phyloP scores from a whole-genome alignment of 1,140 invertebrate species.

The Pogonus chalceus region DNA sequence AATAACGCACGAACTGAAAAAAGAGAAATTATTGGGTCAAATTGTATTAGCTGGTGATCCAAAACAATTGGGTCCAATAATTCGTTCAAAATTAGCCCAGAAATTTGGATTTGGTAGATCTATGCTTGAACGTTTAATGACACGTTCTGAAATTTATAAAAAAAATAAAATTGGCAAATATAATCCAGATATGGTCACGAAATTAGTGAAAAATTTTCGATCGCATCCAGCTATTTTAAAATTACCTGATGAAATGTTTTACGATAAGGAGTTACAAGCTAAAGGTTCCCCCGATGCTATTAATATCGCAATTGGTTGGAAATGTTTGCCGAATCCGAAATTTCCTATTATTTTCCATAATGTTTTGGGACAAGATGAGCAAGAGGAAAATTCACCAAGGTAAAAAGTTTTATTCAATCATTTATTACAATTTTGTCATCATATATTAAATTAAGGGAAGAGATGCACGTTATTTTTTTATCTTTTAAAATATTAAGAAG shows the following conservation, averaged over 20 bases:
- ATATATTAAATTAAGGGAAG: constrained; percentile 49
- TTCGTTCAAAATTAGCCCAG: constrained; percentile 53
- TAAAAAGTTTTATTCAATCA: too few species aligned
- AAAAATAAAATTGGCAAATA: constrained; percentile 42
- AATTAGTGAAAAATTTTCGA: constrained; percentile 65
- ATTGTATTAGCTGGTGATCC: constrained; percentile 85
- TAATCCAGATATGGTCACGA: constrained; percentile 59
- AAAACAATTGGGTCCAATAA: constrained; percentile 77
- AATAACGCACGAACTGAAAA: constrained; percentile 20
- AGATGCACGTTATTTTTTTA: too few species aligned
- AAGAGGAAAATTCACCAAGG: constrained; percentile 70
- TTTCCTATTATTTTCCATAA: constrained; percentile 75
- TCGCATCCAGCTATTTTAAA: constrained; percentile 67
- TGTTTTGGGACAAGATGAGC: constrained; percentile 59
- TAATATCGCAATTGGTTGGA: constrained; percentile 28
- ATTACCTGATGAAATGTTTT: constrained; percentile 73
- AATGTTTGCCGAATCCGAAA: constrained; percentile 31
- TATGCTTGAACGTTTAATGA: constrained; percentile 30
- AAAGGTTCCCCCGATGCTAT: constrained; percentile 17
- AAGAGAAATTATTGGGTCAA: constrained; percentile 46
- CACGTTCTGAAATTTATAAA: constrained; percentile 20
- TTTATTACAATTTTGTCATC: constrained; percentile 68
- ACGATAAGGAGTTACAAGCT: constrained; percentile 54
- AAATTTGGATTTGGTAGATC: constrained; percentile 51
- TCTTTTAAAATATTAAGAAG: too few species aligned